Evolutionary conservation across 2,888 invertebrate species (phyloP), one percentile per base, ranked within the genome.

Genomic region (Drosophila setosimentum): DNA sequence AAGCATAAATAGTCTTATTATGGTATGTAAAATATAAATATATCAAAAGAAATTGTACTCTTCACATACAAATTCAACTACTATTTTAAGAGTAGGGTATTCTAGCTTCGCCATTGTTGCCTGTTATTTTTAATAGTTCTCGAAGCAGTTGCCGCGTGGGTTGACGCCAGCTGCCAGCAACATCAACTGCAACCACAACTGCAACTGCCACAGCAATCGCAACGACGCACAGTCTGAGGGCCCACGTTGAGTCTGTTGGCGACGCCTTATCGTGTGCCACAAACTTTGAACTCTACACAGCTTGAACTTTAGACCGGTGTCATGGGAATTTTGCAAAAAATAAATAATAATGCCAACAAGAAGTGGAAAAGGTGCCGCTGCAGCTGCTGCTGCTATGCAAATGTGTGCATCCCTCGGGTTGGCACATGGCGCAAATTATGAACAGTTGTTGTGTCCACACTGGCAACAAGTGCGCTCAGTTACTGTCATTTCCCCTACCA

Each of bases 371-470:
- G 73, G 73, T 73, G 73, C 58, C 48, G 37, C 51, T 37, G 35
- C 63, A 76, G 77, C 63, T 67, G 80, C 81, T 35, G 35, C 13
- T 54, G 73, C 61, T 73, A 81, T 78, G 78, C 81, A 73, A 78
- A 78, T 81, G 30, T 45, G 32, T 35, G 59, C 73, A 80, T 62
- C 81, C 78, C 81, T 78, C 65, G 8, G 13, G 21, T 30, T 67
- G 68, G 83, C 88, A 82, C 80, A 87, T 71, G 88, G 77, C 83
- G 67, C 76, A 80, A 83, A 76, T 85, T 76, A 69, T 80, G 81
- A 80, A 69, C 80, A 73, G 86, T 76, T 82, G 83, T 76, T 82
- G 70, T 55, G 58, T 48, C 50, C 53, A 50, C 27, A 42, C 21
- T 29, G 58, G 64, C 78, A 80, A 80, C 78, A 78, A 78, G 80